Conservation (phyloP, 2,888 invertebrate genomes). For the Lasiommata megera region DNA sequence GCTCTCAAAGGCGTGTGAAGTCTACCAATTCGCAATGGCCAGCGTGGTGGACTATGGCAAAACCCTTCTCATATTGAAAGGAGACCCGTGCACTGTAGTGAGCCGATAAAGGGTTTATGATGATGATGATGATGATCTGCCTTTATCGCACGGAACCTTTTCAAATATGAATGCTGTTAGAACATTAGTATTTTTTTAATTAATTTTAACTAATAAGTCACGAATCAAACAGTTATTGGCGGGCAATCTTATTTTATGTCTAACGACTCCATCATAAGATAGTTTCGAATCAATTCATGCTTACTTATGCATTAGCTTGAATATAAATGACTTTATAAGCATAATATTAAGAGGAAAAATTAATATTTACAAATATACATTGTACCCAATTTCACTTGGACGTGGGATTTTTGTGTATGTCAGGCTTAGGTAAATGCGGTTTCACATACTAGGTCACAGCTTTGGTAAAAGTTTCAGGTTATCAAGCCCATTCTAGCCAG, state of each 20-base stretch:
- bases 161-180: too few species aligned
- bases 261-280: not conserved
- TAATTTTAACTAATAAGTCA: conserved; percentile 9
- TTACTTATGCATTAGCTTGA: conserved; percentile 6
- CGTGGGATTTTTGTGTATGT: not conserved
- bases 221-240: conserved; percentile 6
- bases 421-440: not conserved
- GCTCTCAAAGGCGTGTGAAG: too few species aligned
- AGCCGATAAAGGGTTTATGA: too few species aligned
- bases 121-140: too few species aligned
- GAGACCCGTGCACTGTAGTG: too few species aligned
- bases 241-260: conserved; percentile 2
- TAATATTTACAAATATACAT: conserved; percentile 5
- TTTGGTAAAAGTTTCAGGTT: too few species aligned
- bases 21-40: too few species aligned
- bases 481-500: too few species aligned
- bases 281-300: conserved; percentile 2
- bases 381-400: not conserved
- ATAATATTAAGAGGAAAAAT: conserved; percentile 2
- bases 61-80: too few species aligned
- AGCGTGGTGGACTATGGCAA: too few species aligned
- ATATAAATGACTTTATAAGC: conserved; percentile 9
- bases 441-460: too few species aligned
- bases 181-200: not conserved
- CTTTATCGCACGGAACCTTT: too few species aligned